Conservation (phyloP, 1,140 invertebrate species). For the Tetramorium alpestre region DNA sequence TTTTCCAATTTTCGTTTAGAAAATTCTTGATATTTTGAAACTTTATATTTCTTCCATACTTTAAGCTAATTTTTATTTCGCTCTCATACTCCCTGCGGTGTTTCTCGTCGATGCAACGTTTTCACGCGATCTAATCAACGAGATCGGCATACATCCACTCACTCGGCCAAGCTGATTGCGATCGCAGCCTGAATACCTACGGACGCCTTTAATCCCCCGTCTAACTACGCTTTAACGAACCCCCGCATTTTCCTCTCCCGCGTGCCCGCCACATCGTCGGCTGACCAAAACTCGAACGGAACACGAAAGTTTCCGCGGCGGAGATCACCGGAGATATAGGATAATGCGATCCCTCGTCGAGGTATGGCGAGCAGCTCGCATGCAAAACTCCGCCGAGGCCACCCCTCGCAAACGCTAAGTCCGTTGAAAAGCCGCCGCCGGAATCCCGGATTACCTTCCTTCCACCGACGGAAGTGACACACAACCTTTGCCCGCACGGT, state of each 20-base stretch:
- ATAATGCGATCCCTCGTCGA: slow-evolving; percentile 67
- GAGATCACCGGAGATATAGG: slow-evolving; percentile 53
- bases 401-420: slow-evolving; percentile 43
- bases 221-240: slow-evolving; percentile 45
- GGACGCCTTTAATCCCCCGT: slow-evolving; percentile 25
- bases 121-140: slow-evolving; percentile 34
- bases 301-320: slow-evolving; percentile 45
- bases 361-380: slow-evolving; percentile 48
- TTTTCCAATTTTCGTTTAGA: not conserved
- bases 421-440: slow-evolving; percentile 49
- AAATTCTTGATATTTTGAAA: not conserved
- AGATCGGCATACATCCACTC: slow-evolving; percentile 28
- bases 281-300: slow-evolving; percentile 52
- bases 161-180: slow-evolving; percentile 17
- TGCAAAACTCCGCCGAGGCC: slow-evolving; percentile 23
- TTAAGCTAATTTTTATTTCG: slow-evolving; percentile 13
- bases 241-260: slow-evolving; percentile 8
- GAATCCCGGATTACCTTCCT: slow-evolving; percentile 53
- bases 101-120: slow-evolving; percentile 4
- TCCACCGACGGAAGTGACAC: slow-evolving; percentile 24
- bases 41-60: not conserved
- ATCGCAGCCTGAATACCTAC: slow-evolving; percentile 37
- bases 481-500: not conserved
- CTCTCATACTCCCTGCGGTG: not conserved
- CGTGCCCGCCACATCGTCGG: slow-evolving; percentile 7